phyloP scores from a whole-genome alignment of 2,113 vertebrate genomes.

The Trichomycterus rosablanca region DNA sequence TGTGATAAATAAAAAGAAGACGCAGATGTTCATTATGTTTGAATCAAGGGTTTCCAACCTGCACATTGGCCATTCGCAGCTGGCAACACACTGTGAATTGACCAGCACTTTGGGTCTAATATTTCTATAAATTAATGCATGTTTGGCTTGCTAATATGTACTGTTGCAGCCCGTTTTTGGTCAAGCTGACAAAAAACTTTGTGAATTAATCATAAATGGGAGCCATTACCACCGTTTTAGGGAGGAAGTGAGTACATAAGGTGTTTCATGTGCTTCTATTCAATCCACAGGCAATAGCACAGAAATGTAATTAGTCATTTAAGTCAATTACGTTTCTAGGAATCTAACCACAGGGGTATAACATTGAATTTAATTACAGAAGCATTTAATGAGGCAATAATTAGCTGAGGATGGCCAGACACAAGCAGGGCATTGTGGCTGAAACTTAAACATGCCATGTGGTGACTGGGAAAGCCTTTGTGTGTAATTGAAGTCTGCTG shows the following conservation, averaged over 20 bases:
- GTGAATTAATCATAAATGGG: slow-evolving; percentile 54
- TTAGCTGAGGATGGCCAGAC: slow-evolving; percentile 55
- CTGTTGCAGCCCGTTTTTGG: too few species aligned
- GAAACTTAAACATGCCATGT: slow-evolving; percentile 55
- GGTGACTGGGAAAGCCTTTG: slow-evolving; percentile 58
- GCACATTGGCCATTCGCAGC: too few species aligned
- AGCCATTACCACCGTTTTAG: slow-evolving; percentile 5
- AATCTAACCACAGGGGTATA: slow-evolving; percentile 62
- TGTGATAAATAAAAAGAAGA: slow-evolving; percentile 64
- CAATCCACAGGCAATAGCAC: slow-evolving; percentile 35
- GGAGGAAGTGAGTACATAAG: neutral
- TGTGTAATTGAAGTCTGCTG: slow-evolving; percentile 61
- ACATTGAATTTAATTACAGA: slow-evolving; percentile 66
- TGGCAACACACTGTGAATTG: too few species aligned
- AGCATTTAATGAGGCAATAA: slow-evolving; percentile 61
- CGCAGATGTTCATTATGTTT: slow-evolving; percentile 72
- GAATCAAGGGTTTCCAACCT: too few species aligned
- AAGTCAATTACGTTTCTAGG: slow-evolving; percentile 57
- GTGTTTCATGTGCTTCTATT: too few species aligned
- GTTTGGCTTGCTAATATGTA: too few species aligned
- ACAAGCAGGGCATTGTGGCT: slow-evolving; percentile 57
- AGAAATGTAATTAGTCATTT: slow-evolving; percentile 64
- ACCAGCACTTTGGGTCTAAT: too few species aligned
- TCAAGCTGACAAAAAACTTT: too few species aligned
- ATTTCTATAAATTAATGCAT: too few species aligned